Evolutionary conservation across 2,113 vertebrate species (phyloP), one percentile per base, ranked within the genome.

Genomic region (Onychostoma macrolepis): DNA sequence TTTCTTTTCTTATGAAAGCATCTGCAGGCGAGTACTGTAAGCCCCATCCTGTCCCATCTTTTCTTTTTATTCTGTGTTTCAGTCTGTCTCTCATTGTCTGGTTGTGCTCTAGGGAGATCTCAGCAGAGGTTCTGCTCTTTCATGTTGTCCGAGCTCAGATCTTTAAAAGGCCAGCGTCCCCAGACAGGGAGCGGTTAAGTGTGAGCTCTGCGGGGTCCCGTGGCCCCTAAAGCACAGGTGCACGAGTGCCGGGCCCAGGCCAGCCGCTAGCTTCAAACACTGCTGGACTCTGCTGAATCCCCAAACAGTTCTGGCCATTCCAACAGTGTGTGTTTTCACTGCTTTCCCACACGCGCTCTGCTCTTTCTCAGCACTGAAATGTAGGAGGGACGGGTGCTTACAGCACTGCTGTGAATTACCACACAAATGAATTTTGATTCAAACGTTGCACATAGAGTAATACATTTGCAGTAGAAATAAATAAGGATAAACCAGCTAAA

Each of bases 61-160:
- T 72, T 45, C 30, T 85, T 83, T 38, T 83, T 71, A 69, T 74
- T 84, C 69, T 45, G 36, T 65, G 61, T 79, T 15, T 85, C 28
- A 75, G 30, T 28, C 28, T 85, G 43, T 38, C 7, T 48, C 86
- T 38, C 38, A 53, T 61, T 83, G 63, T 77, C 24, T 78, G 45
- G 15, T 56, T 50, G 24, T 10, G 75, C 88, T 86, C 65, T 45
- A 69, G 89, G 78, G 88, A 89, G 56, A 81, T 30, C 56, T 81
- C 56, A 79, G 87, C 56, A 24, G 41, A 77, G 81, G 86, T 78
- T 21, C 80, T 89, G 83, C 84, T 75, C 85, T 90, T 90, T 90
- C 84, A 90, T 88, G 83, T 87, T 88, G 90, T 76, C 80, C 81
- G 85, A 90, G 86, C 78, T 87, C 26, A 87, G 88, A 91, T 87